Base-by-base conservation (phyloP, 2,888 invertebrate species). In the Andrena bicolor region DNA sequence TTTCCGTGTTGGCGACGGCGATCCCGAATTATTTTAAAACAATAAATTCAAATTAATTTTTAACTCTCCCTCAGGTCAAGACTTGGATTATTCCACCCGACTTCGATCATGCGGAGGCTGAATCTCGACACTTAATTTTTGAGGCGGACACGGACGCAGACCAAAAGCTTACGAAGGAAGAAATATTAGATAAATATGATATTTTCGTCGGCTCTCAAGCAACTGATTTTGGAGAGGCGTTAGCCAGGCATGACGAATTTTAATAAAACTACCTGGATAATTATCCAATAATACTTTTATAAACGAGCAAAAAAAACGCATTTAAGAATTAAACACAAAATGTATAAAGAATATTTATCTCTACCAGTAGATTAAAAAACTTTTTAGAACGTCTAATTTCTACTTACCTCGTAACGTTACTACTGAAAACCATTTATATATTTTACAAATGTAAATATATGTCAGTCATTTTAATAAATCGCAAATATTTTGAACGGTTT, bases 201-300 rank as follows among this genome's bases (percentile, higher is more conserved):
- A 95, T 99, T 10, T 99, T 99, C 94, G 99, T 99, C 4, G 99
- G 99, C 51, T 99, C 99, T 0, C 99, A 99, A 94, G 99, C 99
- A 0, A 99, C 99, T 0, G 99, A 99, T 95, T 99, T 99, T 94
- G 99, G 99, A 0, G 99, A 99, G 93, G 99, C 99, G 6, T 95
- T 99, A 20, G 96, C 97, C 0, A 96, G 98, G 88, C 99, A 99
- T 92, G 99, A 99, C 92, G 99, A 99, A 94, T 99, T 99, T 94
- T 99, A 96, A 94, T 51, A 20, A 60, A 72, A 69, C 74, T 56
- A 83, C 73, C 49, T 77, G 80, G 60, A 61, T 64, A 80, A 86
- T 76, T 76, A 68, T 20, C 61, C 56, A 74, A 58, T 70, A 75
- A 72, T 51, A 74, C 49, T 70, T 76, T 86, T 82, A 80, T 70